Evolutionary conservation across 1,140 invertebrate genomes (phyloP), one percentile per base, ranked within the genome.

Genomic region (Leptonema lineaticorne): DNA sequence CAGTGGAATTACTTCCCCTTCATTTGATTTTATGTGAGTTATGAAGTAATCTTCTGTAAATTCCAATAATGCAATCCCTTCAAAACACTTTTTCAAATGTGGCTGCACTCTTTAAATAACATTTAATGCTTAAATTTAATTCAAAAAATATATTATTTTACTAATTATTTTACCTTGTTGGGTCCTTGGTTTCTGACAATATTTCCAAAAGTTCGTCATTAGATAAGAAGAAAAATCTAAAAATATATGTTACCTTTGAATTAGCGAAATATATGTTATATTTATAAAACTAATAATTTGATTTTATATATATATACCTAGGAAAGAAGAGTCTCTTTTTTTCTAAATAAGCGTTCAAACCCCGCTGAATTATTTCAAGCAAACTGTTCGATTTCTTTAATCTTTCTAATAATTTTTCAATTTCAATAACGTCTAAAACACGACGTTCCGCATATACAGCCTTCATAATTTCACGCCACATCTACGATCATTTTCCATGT

Each of bases 81-180:
- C 92, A 81, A 97, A 98, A 78, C 95, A 97, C 76, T 98, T 98
- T 84, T 96, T 97, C 59, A 98, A 82, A 85, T 98, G 95, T n/a
- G 94, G 95, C 77, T 98, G 95, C n/a, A 98, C 94, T 71, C 91
- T 91, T 41, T 20, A 41, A 7, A 59, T 30, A 48, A 16, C 48
- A 45, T 16, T 26, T 6, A 45, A 28, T 46, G 56, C 46, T 62
- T 7, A 60, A 18, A 46, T 46, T 28, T n/a, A 28, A 22, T 28
- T n/a, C n/a, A n/a, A n/a, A n/a, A n/a, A n/a, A n/a, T n/a, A n/a
- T n/a, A 28, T 50, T 27, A 66, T 41, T n/a, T 64, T 65, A 16
- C 53, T 62, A 30, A 50, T 48, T 46, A 33, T 45, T 62, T 76
- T 81, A 92, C 90, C 92, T 85, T 66, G 90, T 96, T 0, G 96